phyloP scores from a whole-genome alignment of 2,797 vertebrate genomes.

The Phyllotis vaccarum region DNA sequence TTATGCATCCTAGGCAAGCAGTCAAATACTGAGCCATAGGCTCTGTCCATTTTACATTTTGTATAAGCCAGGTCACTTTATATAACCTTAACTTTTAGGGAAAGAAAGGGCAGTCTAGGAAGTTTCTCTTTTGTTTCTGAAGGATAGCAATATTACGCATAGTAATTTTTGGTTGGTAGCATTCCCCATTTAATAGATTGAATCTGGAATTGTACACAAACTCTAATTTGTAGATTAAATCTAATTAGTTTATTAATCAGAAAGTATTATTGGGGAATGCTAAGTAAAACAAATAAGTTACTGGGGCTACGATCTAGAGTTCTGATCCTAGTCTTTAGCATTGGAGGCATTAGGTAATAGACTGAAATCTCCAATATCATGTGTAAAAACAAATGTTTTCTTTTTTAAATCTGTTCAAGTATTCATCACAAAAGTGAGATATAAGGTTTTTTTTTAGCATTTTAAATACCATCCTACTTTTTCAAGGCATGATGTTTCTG shows the following conservation, averaged over 20 bases:
- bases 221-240: not conserved
- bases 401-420: not conserved
- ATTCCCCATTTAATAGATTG: not conserved
- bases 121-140: not conserved
- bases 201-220: not conserved
- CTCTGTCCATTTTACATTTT: not conserved
- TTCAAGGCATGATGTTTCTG: not conserved
- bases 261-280: not conserved
- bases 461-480: not conserved
- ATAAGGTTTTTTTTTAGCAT: not conserved
- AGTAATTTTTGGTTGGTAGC: not conserved
- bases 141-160: not conserved
- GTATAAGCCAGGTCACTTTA: not conserved
- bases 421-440: not conserved
- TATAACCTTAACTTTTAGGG: not conserved
- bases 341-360: not conserved
- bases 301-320: not conserved
- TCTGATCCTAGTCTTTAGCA: not conserved
- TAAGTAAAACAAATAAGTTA: not conserved
- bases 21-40: not conserved
- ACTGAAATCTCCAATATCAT: not conserved
- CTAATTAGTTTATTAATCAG: not conserved
- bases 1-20: not conserved
- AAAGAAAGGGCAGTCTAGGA: not conserved
- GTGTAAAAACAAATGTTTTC: not conserved